Percentiles rank a stretch among this genome's conserved stretches.
phyloP scores from a whole-genome alignment of 2,113 vertebrate genomes.

The Cygnus atratus region DNA sequence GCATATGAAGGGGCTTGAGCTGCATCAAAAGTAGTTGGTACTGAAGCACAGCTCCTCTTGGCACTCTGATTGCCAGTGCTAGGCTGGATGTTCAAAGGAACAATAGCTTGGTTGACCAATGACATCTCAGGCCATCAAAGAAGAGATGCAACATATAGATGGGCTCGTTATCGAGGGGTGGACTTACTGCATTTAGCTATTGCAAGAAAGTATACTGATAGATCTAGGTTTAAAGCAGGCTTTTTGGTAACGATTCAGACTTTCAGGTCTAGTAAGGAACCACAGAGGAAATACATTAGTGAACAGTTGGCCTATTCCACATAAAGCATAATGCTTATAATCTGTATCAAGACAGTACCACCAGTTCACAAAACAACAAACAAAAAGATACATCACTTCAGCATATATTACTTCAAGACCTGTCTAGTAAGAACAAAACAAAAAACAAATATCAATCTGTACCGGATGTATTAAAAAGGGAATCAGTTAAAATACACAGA shows the following conservation, averaged over 20 bases:
- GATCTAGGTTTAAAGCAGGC: background rate
- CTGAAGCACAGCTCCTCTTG: background rate
- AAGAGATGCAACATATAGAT: background rate
- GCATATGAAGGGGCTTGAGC: background rate
- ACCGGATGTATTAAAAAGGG: background rate
- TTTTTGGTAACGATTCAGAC: background rate
- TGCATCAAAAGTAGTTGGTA: background rate
- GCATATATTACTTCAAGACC: background rate
- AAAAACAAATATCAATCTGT: background rate
- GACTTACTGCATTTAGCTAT: background rate
- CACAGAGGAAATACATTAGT: background rate
- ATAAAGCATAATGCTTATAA: background rate
- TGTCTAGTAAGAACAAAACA: background rate
- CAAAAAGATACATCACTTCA: background rate
- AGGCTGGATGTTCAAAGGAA: background rate
- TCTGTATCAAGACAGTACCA: background rate
- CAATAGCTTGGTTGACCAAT: too few relatives aligned
- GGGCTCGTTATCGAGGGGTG: background rate
- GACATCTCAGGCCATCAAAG: background rate
- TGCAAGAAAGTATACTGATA: background rate
- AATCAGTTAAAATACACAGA: background rate
- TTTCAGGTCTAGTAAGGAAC: background rate
- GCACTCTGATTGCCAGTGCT: background rate
- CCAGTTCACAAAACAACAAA: background rate
- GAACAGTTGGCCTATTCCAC: background rate